Conservation (phyloP, 1,140 invertebrate species). For the roundworm (Caenorhabditis elegans) region WBcel235 BX284605.5:3992501-3993000, state of each 20-base stretch:
- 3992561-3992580: not conserved
- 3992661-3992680: constrained; percentile 4
- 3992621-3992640: no score
- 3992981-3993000: no score
- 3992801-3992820: not conserved
- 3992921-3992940: no score
- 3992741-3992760: not conserved
- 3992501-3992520: no score
- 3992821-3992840: not conserved
- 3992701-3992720: constrained; percentile 8
- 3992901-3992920: no score
- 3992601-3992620: not conserved
- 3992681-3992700: not conserved
- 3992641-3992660: not conserved
- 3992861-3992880: not conserved
- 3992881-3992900: no score
- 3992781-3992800: not conserved
- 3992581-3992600: not conserved
- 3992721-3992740: constrained; percentile 2
- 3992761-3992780: not conserved
- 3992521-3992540: no score
- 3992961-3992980: no score
- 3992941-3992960: no score
- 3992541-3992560: not conserved
- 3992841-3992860: constrained; percentile 6